Base-by-base conservation (phyloP, 64 coral and sea anemone genomes). In the Anthopleura sola region DNA sequence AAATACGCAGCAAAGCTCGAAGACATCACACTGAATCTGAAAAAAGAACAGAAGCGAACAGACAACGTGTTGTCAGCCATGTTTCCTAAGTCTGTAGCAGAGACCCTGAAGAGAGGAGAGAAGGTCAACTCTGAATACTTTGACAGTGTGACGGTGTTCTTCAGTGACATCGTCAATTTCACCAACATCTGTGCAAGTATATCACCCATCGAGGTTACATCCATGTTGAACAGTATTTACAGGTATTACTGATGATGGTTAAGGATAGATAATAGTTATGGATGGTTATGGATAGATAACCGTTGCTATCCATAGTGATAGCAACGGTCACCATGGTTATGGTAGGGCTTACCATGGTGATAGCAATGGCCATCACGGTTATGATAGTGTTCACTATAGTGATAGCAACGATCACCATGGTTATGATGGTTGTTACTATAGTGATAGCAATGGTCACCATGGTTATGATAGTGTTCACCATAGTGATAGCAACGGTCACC, bases 101-200 rank as follows among this genome's bases (percentile, higher is more conserved):
- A 95, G 20, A 90, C 91, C 26, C 60, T 95, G 26, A 95, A 95
- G 49, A 69, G 75, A 84, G 90, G 90, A 32, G 76, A 92, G 32
- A 92, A 71, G 36, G 93, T 95, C 18, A 32, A 24, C 29, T 86
- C 93, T 31, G 89, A 95, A 44, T 78, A 95, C 69, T 95, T 95
- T 77, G 93, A 95, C 36, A 92, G 86, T 56, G 93, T 95, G 31
- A 95, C 93, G 24, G 93, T 95, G 16, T 95, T 85, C 38, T 95
- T 95, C 78, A 88, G 85, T 51, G 93, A 95, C 50, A 95, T 95
- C 32, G 93, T 95, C 2, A 85, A 88, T 57, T 95, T 95, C 68
- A 95, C 93, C 19, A 88, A 89, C 66, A 95, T 95, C 29, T 95
- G 93, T 55, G 78, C 93, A 5, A 86, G 20, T 31, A 89, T 93